phyloP scores from a whole-genome alignment of 2,888 invertebrate species.

The Branchellion lobata region DNA sequence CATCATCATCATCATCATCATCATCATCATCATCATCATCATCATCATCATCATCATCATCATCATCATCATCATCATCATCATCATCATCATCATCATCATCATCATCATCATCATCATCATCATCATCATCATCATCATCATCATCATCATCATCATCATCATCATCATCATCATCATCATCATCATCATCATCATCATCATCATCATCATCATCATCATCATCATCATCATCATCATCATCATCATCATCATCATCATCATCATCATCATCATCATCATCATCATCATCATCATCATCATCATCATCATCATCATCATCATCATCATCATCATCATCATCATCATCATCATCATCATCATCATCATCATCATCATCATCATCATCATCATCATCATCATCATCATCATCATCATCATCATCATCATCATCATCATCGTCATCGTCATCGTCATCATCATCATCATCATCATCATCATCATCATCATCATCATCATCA shows the following conservation, averaged over 20 bases:
- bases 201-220: conserved; percentile 18
- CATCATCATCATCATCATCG: neutral
- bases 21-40: conserved; percentile 21
- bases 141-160: conserved; percentile 18
- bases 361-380: neutral
- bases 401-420: conserved; percentile 13
- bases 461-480: conserved; percentile 25
- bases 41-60: conserved; percentile 21
- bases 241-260: conserved; percentile 18
- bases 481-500: conserved; percentile 18
- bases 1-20: conserved; percentile 18
- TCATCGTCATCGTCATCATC: conserved; percentile 22
- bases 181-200: conserved; percentile 18
- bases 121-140: conserved; percentile 18
- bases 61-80: conserved; percentile 18
- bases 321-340: conserved; percentile 18
- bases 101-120: conserved; percentile 21
- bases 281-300: conserved; percentile 18
- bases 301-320: conserved; percentile 18
- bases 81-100: conserved; percentile 18
- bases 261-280: conserved; percentile 18
- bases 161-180: conserved; percentile 18
- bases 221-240: conserved; percentile 21
- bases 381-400: conserved; percentile 30
- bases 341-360: conserved; percentile 19